phyloP scores from a whole-genome alignment of 2,888 invertebrate genomes.

The Tenthredo amoena region DNA sequence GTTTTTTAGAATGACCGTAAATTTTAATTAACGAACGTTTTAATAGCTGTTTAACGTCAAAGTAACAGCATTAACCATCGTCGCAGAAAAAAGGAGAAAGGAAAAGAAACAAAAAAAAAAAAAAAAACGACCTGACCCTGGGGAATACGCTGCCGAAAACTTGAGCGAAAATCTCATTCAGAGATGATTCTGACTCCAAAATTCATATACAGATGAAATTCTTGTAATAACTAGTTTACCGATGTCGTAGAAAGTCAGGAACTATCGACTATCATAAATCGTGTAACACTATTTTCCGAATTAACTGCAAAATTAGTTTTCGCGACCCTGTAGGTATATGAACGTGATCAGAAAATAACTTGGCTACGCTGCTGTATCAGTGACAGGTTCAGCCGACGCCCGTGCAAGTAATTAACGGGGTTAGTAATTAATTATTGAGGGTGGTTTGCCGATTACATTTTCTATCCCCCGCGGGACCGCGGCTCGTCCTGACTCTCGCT shows the following conservation, averaged over 20 bases:
- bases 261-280: background rate
- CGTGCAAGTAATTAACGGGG: slow-evolving; percentile 75
- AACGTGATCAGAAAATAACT: background rate
- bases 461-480: slow-evolving; percentile 62
- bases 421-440: slow-evolving; percentile 76
- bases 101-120: background rate
- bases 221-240: background rate
- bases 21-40: slow-evolving; percentile 52
- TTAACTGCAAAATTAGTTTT: background rate
- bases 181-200: background rate
- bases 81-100: background rate
- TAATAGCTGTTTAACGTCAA: slow-evolving; percentile 52
- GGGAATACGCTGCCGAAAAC: background rate
- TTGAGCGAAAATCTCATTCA: background rate
- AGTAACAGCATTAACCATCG: slow-evolving; percentile 44
- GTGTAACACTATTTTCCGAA: background rate
- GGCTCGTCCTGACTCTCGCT: slow-evolving; percentile 27
- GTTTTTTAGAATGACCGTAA: slow-evolving; percentile 39
- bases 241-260: background rate
- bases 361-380: slow-evolving; percentile 69
- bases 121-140: background rate
- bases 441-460: slow-evolving; percentile 76
- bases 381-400: slow-evolving; percentile 72
- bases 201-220: background rate
- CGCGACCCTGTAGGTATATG: background rate